These are phyloP conservation scores for Terebella lapidaria DNA, from an alignment of 2,888 invertebrate genomes.

Conservation along the genomic window DNA sequence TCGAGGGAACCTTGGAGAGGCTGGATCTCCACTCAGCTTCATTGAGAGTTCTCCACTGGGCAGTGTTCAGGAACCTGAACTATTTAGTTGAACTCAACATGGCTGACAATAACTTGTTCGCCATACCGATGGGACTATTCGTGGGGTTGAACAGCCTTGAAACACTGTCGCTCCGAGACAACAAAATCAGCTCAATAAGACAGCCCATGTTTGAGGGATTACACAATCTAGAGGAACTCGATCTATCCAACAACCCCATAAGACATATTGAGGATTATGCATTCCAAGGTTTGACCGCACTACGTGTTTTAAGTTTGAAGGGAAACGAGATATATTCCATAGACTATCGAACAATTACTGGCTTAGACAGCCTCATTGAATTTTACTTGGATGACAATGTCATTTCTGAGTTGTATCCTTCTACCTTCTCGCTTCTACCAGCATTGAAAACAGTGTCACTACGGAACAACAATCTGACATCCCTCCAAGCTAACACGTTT, in stretches of 20 bases:
- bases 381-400: constrained; percentile 20
- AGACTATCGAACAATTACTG: constrained; percentile 12
- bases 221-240: constrained; percentile 10
- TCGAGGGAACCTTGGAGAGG: constrained; percentile 16
- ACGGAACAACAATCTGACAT: constrained; percentile 1
- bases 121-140: constrained; percentile 23
- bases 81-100: constrained; percentile 16
- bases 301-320: constrained; percentile 14
- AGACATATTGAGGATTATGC: constrained; percentile 14
- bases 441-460: neutral
- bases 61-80: constrained; percentile 19
- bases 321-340: constrained; percentile 15
- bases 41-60: constrained; percentile 24
- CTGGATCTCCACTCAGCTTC: constrained; percentile 16
- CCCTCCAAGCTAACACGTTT: neutral
- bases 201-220: constrained; percentile 13
- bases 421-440: constrained; percentile 9
- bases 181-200: constrained; percentile 14
- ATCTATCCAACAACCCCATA: constrained; percentile 19
- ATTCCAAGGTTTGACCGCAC: constrained; percentile 17
- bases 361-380: constrained; percentile 19
- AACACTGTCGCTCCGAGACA: constrained; percentile 15
- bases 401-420: constrained; percentile 10
- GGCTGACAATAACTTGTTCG: constrained; percentile 21
- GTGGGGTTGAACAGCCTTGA: constrained; percentile 16